Percentiles rank a stretch among this genome's conserved stretches.
These are phyloP conservation scores for Drosophila miranda DNA, from an alignment of 1,140 invertebrate species.

Conservation along the genomic window DNA sequence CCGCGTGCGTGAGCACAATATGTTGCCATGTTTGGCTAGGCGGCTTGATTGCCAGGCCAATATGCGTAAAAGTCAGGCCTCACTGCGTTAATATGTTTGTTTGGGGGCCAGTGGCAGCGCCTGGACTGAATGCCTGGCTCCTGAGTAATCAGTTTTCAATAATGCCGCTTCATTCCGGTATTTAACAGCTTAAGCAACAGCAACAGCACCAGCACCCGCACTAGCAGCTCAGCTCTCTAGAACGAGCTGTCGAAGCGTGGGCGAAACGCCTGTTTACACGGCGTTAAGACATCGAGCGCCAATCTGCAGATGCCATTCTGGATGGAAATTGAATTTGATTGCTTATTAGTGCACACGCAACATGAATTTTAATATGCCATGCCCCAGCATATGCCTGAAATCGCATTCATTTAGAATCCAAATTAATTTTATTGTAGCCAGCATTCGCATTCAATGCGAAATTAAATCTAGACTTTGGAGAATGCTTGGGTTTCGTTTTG, in stretches of 20 bases:
- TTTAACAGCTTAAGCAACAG: conserved; percentile 37
- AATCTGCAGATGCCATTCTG: neutral
- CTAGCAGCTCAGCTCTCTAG: no score
- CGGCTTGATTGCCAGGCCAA: conserved; percentile 72
- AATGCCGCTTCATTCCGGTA: conserved; percentile 25
- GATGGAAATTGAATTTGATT: conserved; percentile 54
- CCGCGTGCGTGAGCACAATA: conserved; percentile 61
- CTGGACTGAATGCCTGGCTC: neutral
- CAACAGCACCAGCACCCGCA: neutral
- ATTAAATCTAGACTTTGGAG: neutral
- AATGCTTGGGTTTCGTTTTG: no score
- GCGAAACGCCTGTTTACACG: conserved; percentile 19
- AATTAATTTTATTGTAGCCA: conserved; percentile 8
- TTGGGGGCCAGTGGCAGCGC: neutral
- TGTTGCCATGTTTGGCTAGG: conserved; percentile 58
- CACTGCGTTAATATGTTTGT: conserved; percentile 54
- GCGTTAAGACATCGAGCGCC: neutral
- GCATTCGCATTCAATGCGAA: neutral
- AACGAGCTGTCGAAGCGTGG: no score
- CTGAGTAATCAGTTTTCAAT: conserved; percentile 70
- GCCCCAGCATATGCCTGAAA: conserved; percentile 9
- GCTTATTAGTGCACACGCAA: conserved; percentile 49
- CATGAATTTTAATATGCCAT: conserved; percentile 59
- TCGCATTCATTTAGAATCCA: conserved; percentile 9
- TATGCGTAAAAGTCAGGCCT: conserved; percentile 59